A percentile compares a stretch with the other conserved stretches of the same genome.
These are phyloP conservation scores for Doris montereyensis DNA, from an alignment of 2,888 invertebrate genomes.

Conservation along the genomic window DNA sequence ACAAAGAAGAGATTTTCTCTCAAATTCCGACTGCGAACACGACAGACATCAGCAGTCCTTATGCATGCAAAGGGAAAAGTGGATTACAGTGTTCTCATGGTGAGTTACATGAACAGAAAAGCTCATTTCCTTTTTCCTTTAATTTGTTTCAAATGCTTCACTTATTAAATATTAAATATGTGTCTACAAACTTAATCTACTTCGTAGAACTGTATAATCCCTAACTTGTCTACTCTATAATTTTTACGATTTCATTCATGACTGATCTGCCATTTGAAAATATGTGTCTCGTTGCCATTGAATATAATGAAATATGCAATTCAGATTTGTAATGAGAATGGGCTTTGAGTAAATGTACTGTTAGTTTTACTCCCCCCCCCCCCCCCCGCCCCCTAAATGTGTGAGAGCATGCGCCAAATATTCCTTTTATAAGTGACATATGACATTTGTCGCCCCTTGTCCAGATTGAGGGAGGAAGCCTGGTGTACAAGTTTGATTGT, in stretches of 20 bases:
- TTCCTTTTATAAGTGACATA: too few relatives aligned
- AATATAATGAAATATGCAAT: not conserved
- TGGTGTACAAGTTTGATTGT: constrained; percentile 92
- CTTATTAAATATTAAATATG: too few relatives aligned
- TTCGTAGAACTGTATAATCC: too few relatives aligned
- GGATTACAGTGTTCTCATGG: constrained; percentile 91
- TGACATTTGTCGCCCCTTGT: constrained; percentile 50
- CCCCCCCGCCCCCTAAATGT: not conserved
- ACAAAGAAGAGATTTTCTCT: constrained; percentile 85
- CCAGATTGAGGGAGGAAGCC: constrained; percentile 84
- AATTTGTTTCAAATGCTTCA: too few relatives aligned
- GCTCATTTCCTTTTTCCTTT: too few relatives aligned
- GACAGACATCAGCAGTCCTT: constrained; percentile 86
- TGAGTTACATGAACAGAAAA: constrained; percentile 66
- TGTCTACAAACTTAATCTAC: too few relatives aligned
- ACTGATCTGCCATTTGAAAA: too few relatives aligned
- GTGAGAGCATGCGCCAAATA: too few relatives aligned
- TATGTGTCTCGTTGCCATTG: too few relatives aligned
- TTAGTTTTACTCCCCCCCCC: not conserved
- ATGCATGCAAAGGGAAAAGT: constrained; percentile 86
- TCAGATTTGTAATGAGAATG: not conserved
- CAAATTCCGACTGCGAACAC: constrained; percentile 86
- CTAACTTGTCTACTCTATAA: too few relatives aligned
- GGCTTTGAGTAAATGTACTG: not conserved
- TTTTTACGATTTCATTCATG: too few relatives aligned